phyloP scores from a whole-genome alignment of 1,140 invertebrate species.

The Drusus annulatus region DNA sequence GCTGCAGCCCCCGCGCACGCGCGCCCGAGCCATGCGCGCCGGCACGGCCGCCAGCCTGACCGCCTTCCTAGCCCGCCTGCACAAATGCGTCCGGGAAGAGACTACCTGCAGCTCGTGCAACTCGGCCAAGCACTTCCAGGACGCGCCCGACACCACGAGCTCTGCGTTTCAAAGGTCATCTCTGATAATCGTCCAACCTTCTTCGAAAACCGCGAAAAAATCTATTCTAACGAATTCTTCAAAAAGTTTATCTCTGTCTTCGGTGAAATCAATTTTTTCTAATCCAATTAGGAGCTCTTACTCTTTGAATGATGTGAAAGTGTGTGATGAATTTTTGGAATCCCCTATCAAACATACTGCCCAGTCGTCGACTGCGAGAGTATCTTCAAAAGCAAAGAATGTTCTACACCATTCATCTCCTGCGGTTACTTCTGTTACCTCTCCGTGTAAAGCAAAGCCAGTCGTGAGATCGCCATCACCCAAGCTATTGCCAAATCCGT shows the following conservation, averaged over 20 bases:
- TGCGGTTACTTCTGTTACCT: neutral
- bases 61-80: conserved; percentile 60
- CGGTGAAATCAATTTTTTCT: conserved; percentile 4
- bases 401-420: neutral
- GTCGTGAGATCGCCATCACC: neutral
- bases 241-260: conserved; percentile 22
- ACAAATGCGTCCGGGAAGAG: neutral
- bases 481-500: neutral
- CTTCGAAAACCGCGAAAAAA: conserved; percentile 3
- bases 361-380: neutral
- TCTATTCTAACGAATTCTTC: neutral
- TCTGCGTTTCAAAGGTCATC: conserved; percentile 8
- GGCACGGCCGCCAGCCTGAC: conserved; percentile 53
- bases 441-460: neutral
- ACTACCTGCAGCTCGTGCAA: conserved; percentile 11
- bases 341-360: neutral
- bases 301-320: conserved; percentile 5
- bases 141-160: neutral
- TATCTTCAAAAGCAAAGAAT: neutral
- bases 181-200: conserved; percentile 13
- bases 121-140: neutral
- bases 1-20: conserved; percentile 68
- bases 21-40: conserved; percentile 36
- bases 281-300: conserved; percentile 2
- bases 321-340: conserved; percentile 1